Base-by-base conservation (phyloP, 2,888 invertebrate species). In the Diadromus collaris region DNA sequence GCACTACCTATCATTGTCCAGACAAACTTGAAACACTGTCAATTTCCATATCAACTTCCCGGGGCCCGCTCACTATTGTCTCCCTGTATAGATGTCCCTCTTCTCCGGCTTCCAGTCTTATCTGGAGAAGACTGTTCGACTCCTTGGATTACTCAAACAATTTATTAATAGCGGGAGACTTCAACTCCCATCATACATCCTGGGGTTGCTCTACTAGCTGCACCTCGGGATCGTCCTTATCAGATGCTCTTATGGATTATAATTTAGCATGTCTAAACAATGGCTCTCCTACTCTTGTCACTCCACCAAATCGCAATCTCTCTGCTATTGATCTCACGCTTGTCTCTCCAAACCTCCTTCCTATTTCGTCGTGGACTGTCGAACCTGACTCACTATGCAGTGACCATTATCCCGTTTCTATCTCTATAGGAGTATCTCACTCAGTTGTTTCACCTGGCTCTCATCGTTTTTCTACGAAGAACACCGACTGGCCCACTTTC, bases 381-480 rank as follows among this genome's bases (percentile, higher is more conserved):
- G 41, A 24, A 21, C 10, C 24, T 4, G 63, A 65, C 19, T 29
- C 48, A 6, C 48, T 65, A 2, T 10, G 7, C 13, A 48, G 65
- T n/a, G 68, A 68, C 10, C 68, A 68, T 24, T 68, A 54, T 56
- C 68, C 68, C n/a, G 56, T 68, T n/a, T 44, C 44, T 4, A 44
- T 44, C 10, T 44, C 27, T 54, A 41, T 21, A 63, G 44, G 29
- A 1, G 13, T 63, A 7, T 10, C 46, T 16, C 46, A 9, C 1
- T 27, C 2, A 6, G 16, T 41, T 2, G n/a, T n/a, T n/a, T n/a
- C n/a, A n/a, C n/a, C n/a, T n/a, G n/a, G n/a, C n/a, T n/a, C n/a
- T 63, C 24, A 24, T 24, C 21, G 63, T 4, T 38, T 19, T 16
- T 27, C 56, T 6, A 2, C 54, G 2, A 68, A 68, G 16, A 68